Conservation (phyloP, 1,140 invertebrate genomes). For the Polyergus mexicanus region DNA sequence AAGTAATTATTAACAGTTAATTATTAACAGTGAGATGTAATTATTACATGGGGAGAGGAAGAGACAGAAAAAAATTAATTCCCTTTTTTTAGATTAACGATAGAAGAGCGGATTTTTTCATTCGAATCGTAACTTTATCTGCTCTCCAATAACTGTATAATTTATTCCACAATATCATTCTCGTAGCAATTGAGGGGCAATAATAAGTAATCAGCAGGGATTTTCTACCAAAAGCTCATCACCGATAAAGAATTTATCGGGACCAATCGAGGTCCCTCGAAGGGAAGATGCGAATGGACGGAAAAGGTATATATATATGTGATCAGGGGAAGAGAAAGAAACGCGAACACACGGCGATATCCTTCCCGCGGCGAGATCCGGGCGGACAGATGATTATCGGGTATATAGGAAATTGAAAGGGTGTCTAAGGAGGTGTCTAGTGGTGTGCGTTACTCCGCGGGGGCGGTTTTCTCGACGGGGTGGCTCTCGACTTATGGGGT, state of each 20-base stretch:
- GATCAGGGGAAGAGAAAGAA: slow-evolving; percentile 21
- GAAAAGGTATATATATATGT: background rate
- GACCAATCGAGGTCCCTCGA: background rate
- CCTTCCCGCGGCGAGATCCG: slow-evolving; percentile 70
- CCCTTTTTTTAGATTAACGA: background rate
- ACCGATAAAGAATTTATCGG: slow-evolving; percentile 46
- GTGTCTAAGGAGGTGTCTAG: slow-evolving; percentile 84
- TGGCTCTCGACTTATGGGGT: slow-evolving; percentile 76
- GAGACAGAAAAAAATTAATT: too few species aligned
- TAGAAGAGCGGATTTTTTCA: background rate
- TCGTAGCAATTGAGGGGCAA: slow-evolving; percentile 1
- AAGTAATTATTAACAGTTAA: too few species aligned
- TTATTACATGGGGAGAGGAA: background rate
- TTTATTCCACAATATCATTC: slow-evolving; percentile 1
- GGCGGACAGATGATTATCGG: slow-evolving; percentile 82
- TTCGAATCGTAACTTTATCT: background rate
- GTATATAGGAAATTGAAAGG: slow-evolving; percentile 85
- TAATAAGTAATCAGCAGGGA: slow-evolving; percentile 17
- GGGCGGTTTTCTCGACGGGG: slow-evolving; percentile 77
- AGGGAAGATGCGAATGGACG: background rate
- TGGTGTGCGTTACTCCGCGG: slow-evolving; percentile 63
- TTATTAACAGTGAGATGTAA: slow-evolving; percentile 7
- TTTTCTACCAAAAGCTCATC: background rate
- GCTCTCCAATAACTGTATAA: background rate
- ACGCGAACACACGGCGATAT: slow-evolving; percentile 25